These are phyloP conservation scores for Caenorhabditis virilis DNA, from an alignment of 2,888 invertebrate genomes.

Conservation along the genomic window DNA sequence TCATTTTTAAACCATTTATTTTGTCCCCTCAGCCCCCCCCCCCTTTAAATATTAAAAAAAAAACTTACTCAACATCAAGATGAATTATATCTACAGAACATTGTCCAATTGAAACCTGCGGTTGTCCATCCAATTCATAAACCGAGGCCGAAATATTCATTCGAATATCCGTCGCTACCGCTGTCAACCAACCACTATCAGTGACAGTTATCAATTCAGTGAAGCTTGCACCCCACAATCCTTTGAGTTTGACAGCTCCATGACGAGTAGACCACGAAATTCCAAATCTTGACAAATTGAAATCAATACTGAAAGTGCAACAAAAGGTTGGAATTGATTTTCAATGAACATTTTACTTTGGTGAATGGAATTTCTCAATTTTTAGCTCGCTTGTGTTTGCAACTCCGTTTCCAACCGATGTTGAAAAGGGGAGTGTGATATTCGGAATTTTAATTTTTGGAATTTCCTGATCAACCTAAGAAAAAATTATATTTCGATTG, in stretches of 20 bases:
- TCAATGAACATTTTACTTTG: slow-evolving; percentile 34
- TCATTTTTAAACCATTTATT: too few relatives aligned
- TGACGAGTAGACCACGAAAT: slow-evolving; percentile 52
- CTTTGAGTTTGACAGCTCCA: slow-evolving; percentile 53
- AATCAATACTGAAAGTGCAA: slow-evolving; percentile 35
- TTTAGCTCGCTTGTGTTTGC: slow-evolving; percentile 51
- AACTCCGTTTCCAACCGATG: slow-evolving; percentile 48
- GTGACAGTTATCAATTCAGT: slow-evolving; percentile 49
- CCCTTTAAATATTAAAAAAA: not conserved
- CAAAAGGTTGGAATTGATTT: not conserved
- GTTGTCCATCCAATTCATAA: slow-evolving; percentile 46
- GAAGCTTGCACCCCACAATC: slow-evolving; percentile 58
- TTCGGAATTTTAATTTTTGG: slow-evolving; percentile 58
- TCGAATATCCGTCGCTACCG: slow-evolving; percentile 50
- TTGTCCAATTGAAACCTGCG: slow-evolving; percentile 49
- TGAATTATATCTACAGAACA: slow-evolving; percentile 46
- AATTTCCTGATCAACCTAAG: slow-evolving; percentile 57
- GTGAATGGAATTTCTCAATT: slow-evolving; percentile 53
- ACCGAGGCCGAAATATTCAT: slow-evolving; percentile 47
- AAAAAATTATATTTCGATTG: not conserved
- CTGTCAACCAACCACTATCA: slow-evolving; percentile 56
- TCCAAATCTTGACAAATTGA: slow-evolving; percentile 33
- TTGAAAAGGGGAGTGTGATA: slow-evolving; percentile 54
- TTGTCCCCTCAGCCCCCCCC: too few relatives aligned
- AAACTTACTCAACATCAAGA: slow-evolving; percentile 43